Evolutionary conservation across 1,140 invertebrate genomes (phyloP).

Genomic region (Gonatopus flavifemur): DNA sequence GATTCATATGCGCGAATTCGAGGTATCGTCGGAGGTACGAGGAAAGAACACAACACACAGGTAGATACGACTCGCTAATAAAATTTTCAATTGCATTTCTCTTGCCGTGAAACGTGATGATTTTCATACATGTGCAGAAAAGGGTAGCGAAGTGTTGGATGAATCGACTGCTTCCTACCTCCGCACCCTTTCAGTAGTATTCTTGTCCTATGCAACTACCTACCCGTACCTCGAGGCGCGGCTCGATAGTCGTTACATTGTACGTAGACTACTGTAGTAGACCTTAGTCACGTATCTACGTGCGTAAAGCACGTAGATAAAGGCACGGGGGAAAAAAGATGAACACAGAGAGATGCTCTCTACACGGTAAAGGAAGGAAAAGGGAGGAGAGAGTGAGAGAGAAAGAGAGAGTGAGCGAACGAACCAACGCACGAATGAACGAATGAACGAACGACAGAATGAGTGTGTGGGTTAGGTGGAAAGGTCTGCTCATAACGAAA

Average conservation of each 20-base stretch:
- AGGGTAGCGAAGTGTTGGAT: too few relatives aligned
- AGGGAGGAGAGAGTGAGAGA: not conserved
- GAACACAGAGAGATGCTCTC: not conserved
- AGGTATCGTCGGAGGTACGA: not conserved
- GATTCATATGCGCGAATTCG: too few relatives aligned
- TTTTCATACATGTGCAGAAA: slow-evolving; percentile 16
- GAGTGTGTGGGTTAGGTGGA: too few relatives aligned
- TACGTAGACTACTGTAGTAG: too few relatives aligned
- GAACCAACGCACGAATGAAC: not conserved
- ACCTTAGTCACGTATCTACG: too few relatives aligned
- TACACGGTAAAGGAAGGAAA: not conserved
- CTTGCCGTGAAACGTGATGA: slow-evolving; percentile 11
- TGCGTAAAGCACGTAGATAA: not conserved
- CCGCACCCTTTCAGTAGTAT: not conserved
- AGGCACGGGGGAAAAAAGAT: not conserved
- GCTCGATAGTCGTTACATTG: slow-evolving; percentile 11
- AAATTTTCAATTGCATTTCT: slow-evolving; percentile 26
- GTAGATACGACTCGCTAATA: slow-evolving; percentile 14
- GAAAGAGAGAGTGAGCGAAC: not conserved
- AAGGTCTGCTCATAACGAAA: slow-evolving; percentile 18
- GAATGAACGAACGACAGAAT: too few relatives aligned
- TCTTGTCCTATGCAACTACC: not conserved
- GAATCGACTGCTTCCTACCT: not conserved
- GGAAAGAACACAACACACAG: not conserved
- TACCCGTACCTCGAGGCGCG: slow-evolving; percentile 1